Evolutionary conservation across 2,888 invertebrate genomes (phyloP), one percentile per base, ranked within the genome.

Genomic region (Euplexia lucipara): DNA sequence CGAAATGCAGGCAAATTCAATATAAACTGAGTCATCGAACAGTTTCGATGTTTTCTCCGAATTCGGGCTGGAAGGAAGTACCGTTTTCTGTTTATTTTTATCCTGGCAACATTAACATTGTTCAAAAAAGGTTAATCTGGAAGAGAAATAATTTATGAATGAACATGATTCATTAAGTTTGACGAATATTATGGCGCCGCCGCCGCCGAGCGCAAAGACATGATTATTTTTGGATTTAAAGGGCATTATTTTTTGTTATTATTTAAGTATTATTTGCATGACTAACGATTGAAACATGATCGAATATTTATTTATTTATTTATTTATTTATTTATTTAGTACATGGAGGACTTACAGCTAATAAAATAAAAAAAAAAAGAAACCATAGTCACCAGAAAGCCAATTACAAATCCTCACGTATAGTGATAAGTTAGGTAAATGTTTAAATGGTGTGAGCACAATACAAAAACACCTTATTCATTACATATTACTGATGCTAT

Each of bases 51-150:
- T 56, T 52, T 75, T 78, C 76, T 51, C 3, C 42, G 78, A 77
- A 78, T 37, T 63, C 20, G 30, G 35, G 22, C 41, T 49, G 71
- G 54, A 70, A 75, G 78, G 67, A 77, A 71, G 58, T 67, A 48
- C 54, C 41, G 42, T 42, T 78, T 62, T 66, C 7, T n/a, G 56
- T 78, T 76, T 67, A 67, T 78, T 67, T 78, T 67, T 62, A 39
- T 58, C 20, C 32, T 48, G 57, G 53, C 48, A 54, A 75, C 49
- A 51, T 53, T 64, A 57, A 53, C 20, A 51, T 44, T 59, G 30
- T 56, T 56, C 22, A 30, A 66, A 54, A 65, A 76, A 66, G 66
- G 49, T 54, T 70, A 66, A 70, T 56, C 20, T 44, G 59, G 42
- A 42, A 20, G 42, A 61, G 22, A 8, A 54, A 49, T 75, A 20